phyloP scores from a whole-genome alignment of 2,113 vertebrate species.

The Romanogobio albipinnatus region DNA sequence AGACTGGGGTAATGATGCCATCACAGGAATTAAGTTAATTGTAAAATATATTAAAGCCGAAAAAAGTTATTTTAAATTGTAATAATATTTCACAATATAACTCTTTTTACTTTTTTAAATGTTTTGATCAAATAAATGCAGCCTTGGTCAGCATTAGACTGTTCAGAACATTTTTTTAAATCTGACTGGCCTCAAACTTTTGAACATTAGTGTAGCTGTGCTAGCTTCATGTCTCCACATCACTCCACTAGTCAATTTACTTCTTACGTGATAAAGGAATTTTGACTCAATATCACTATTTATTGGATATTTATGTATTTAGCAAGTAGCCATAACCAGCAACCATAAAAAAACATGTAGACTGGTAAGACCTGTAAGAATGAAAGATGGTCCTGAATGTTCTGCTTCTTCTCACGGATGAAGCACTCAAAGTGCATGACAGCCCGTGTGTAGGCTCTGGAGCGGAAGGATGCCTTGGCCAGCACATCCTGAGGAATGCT shows the following conservation, averaged over 20 bases:
- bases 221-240: background rate
- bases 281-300: background rate
- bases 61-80: background rate
- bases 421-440: conserved; percentile 98
- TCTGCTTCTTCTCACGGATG: conserved; percentile 93
- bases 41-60: background rate
- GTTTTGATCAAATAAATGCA: background rate
- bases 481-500: conserved; percentile 93
- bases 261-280: background rate
- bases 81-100: background rate
- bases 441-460: conserved; percentile 95
- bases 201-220: background rate
- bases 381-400: conserved; percentile 94
- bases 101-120: background rate
- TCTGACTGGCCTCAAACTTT: background rate
- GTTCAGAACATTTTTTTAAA: background rate
- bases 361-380: conserved; percentile 87
- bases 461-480: conserved; percentile 92
- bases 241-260: too few species aligned
- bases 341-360: background rate
- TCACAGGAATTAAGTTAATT: background rate
- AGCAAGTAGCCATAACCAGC: background rate
- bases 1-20: background rate
- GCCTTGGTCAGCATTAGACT: background rate
- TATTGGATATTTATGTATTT: background rate